These are phyloP conservation scores for Phortica variegata DNA, from an alignment of 1,140 invertebrate species.

Conservation along the genomic window DNA sequence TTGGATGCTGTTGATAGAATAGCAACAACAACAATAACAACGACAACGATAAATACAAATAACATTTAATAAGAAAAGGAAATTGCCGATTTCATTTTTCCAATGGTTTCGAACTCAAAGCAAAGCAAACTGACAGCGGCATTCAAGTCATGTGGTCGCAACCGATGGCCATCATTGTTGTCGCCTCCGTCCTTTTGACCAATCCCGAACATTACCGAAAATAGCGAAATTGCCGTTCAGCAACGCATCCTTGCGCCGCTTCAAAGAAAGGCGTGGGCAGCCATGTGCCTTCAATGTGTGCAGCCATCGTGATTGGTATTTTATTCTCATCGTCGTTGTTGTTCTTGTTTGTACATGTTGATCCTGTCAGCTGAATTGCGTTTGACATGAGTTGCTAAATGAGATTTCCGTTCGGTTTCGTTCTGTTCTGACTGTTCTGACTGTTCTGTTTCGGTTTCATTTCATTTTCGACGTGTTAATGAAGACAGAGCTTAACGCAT, in stretches of 20 bases:
- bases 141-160: too few relatives aligned
- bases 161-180: too few relatives aligned
- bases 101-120: slow-evolving; percentile 19
- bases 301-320: not conserved
- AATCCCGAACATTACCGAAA: slow-evolving; percentile 3
- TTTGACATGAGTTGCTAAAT: slow-evolving; percentile 3
- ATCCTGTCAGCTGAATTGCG: too few relatives aligned
- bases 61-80: slow-evolving; percentile 53
- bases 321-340: not conserved
- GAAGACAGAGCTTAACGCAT: too few relatives aligned
- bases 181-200: too few relatives aligned
- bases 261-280: slow-evolving; percentile 25
- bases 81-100: slow-evolving; percentile 38
- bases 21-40: too few relatives aligned
- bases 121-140: slow-evolving; percentile 49
- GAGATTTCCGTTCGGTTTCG: slow-evolving; percentile 12
- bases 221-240: slow-evolving; percentile 12
- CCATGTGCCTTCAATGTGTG: slow-evolving; percentile 15
- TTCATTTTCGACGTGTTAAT: too few relatives aligned
- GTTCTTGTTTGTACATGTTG: too few relatives aligned
- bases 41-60: slow-evolving; percentile 55
- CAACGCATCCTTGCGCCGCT: slow-evolving; percentile 20
- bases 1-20: slow-evolving; percentile 28
- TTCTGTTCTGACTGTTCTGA: too few relatives aligned
- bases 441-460: too few relatives aligned